Percentiles rank a stretch among this genome's conserved stretches.
Conservation (phyloP, 2,113 vertebrate genomes). For the Odobenus rosmarus region DNA sequence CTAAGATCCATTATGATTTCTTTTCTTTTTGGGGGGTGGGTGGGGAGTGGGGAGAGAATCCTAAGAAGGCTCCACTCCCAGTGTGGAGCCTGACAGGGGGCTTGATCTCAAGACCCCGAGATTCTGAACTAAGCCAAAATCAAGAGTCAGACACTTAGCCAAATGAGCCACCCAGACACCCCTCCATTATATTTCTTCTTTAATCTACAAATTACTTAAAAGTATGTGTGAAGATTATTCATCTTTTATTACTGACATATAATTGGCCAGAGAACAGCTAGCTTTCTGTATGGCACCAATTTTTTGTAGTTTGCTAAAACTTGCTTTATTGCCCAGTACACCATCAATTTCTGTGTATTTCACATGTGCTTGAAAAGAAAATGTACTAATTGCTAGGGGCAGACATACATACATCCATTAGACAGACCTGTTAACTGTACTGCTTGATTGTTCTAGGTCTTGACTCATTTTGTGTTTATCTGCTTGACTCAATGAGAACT, state of each 20-base stretch:
- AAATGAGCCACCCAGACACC: background rate
- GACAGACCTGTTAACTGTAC: background rate
- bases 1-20: background rate
- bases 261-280: background rate
- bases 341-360: background rate
- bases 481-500: background rate
- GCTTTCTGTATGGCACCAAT: background rate
- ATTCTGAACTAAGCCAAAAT: background rate
- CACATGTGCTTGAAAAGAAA: background rate
- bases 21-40: background rate
- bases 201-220: background rate
- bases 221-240: background rate
- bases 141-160: background rate
- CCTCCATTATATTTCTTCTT: background rate
- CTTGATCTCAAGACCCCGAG: background rate
- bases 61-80: background rate
- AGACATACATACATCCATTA: background rate
- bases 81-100: background rate
- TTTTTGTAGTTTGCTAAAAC: background rate
- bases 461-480: background rate
- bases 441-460: background rate
- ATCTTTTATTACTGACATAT: background rate
- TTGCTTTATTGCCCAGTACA: background rate
- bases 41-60: background rate
- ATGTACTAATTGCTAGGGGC: background rate